These are phyloP conservation scores for Erebia ligea DNA, from an alignment of 2,888 invertebrate genomes.

Conservation along the genomic window DNA sequence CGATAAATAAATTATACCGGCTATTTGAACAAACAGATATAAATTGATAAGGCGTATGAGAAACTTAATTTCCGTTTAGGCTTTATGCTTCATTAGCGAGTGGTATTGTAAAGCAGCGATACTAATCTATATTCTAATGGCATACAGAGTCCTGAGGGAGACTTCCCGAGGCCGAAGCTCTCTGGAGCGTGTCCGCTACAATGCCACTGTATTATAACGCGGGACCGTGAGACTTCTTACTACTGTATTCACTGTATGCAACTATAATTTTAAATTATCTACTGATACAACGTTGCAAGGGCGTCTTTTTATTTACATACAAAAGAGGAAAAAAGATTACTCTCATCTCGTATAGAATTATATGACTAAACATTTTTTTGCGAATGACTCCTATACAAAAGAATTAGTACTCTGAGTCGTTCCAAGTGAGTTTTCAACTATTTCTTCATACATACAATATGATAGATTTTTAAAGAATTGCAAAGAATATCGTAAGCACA, in stretches of 20 bases:
- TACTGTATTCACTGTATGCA: constrained; percentile 58
- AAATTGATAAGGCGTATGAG: constrained; percentile 33
- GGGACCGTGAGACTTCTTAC: constrained; percentile 68
- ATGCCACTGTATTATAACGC: constrained; percentile 70
- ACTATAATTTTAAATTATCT: constrained; percentile 46
- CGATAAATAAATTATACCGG: constrained; percentile 36
- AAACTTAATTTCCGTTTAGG: constrained; percentile 41
- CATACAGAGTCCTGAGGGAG: constrained; percentile 65
- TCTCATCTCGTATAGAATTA: constrained; percentile 13
- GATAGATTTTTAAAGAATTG: not conserved
- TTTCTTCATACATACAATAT: not conserved
- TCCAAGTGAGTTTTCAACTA: not conserved
- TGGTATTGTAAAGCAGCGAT: constrained; percentile 64
- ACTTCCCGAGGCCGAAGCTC: constrained; percentile 60
- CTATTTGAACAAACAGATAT: constrained; percentile 34
- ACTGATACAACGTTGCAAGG: constrained; percentile 29
- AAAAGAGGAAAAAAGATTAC: constrained; percentile 16
- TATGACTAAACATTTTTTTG: not conserved
- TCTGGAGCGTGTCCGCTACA: constrained; percentile 70
- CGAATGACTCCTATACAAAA: not conserved
- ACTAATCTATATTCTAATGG: constrained; percentile 75
- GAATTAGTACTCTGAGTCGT: not conserved
- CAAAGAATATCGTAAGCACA: not conserved
- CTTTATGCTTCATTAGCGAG: constrained; percentile 60
- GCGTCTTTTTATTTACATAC: constrained; percentile 24